A percentile compares a stretch with the other conserved stretches of the same genome.
Evolutionary conservation across 2,888 invertebrate genomes (phyloP).

Genomic region (Andrena trimmerana): DNA sequence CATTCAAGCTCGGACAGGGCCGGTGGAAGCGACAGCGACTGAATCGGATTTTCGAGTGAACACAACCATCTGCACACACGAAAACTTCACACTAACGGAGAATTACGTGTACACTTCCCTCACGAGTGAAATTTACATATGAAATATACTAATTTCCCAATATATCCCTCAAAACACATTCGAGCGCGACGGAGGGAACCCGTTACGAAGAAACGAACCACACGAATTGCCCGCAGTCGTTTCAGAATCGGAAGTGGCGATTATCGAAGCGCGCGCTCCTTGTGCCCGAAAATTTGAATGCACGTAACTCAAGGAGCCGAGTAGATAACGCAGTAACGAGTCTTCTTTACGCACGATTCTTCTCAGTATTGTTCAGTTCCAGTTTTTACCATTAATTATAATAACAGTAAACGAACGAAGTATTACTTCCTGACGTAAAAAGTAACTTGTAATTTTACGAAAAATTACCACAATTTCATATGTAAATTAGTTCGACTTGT

Average conservation of each 20-base stretch:
- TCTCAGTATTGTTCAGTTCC: background rate
- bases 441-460: slow-evolving; percentile 15
- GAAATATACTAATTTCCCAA: slow-evolving; percentile 17
- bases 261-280: background rate
- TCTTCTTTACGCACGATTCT: background rate
- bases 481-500: slow-evolving; percentile 42
- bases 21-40: slow-evolving; percentile 72
- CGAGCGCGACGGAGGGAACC: background rate
- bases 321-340: background rate
- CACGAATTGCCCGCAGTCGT: background rate
- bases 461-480: slow-evolving; percentile 28
- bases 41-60: background rate
- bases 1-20: slow-evolving; percentile 76
- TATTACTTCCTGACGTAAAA: slow-evolving; percentile 6
- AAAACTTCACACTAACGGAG: slow-evolving; percentile 7
- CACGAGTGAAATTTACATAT: slow-evolving; percentile 32
- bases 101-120: slow-evolving; percentile 44
- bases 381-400: background rate
- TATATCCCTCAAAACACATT: slow-evolving; percentile 4
- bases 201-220: background rate
- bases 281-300: background rate
- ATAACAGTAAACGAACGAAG: background rate
- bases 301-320: background rate
- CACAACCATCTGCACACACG: background rate
- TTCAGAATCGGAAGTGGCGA: background rate